A percentile compares a stretch with the other conserved stretches of the same genome.
These are phyloP conservation scores for Lumbricus terrestris DNA, from an alignment of 2,888 invertebrate genomes.

Conservation along the genomic window DNA sequence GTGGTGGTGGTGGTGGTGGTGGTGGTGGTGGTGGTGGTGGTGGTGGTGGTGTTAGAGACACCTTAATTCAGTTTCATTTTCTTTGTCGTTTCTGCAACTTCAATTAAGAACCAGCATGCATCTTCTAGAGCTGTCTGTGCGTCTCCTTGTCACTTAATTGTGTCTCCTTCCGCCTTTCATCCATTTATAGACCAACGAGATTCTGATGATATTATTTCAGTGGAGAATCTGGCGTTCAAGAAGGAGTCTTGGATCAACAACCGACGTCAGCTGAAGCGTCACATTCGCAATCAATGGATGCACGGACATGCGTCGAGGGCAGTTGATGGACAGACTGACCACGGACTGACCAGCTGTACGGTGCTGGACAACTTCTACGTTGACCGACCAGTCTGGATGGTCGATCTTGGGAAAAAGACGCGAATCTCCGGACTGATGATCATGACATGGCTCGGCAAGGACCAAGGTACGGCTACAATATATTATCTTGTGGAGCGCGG, in stretches of 20 bases:
- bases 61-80: too few species aligned
- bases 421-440: slow-evolving; percentile 62
- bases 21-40: too few species aligned
- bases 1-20: too few species aligned
- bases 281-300: slow-evolving; percentile 51
- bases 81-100: too few species aligned
- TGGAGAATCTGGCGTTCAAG: slow-evolving; percentile 63
- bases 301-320: slow-evolving; percentile 59
- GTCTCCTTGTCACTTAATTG: too few species aligned
- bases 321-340: slow-evolving; percentile 61
- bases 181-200: too few species aligned
- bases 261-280: slow-evolving; percentile 60
- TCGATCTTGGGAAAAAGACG: slow-evolving; percentile 60
- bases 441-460: slow-evolving; percentile 62
- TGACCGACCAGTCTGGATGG: slow-evolving; percentile 63
- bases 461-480: background rate
- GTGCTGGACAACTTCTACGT: slow-evolving; percentile 63
- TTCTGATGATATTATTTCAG: slow-evolving; percentile 53
- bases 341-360: slow-evolving; percentile 60
- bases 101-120: too few species aligned
- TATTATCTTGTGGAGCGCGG: too few species aligned
- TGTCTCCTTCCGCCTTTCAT: too few species aligned
- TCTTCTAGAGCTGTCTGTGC: too few species aligned
- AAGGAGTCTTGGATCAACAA: slow-evolving; percentile 63
- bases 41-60: too few species aligned